These are phyloP conservation scores for Pontoporia blainvillei DNA, from an alignment of 2,113 vertebrate genomes.

Conservation along the genomic window DNA sequence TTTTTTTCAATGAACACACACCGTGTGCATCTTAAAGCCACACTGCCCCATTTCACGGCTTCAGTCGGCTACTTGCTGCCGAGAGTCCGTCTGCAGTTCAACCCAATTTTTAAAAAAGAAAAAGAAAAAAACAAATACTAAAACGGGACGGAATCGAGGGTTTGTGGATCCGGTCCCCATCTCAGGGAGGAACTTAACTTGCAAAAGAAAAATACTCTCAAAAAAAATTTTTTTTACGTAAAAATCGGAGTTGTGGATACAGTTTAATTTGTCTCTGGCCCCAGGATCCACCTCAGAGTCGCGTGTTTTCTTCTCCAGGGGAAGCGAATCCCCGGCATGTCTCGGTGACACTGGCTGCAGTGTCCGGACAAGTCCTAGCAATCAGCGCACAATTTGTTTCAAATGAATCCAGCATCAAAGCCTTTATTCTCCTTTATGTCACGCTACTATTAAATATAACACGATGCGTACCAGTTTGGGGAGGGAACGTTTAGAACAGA, in stretches of 20 bases:
- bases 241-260: neutral
- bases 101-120: neutral
- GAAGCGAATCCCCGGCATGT: neutral
- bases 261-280: neutral
- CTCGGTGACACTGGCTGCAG: constrained; percentile 16
- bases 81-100: constrained; percentile 7
- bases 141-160: neutral
- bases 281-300: neutral
- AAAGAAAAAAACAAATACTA: neutral
- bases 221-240: neutral
- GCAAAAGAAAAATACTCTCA: constrained; percentile 21
- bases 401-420: constrained; percentile 50
- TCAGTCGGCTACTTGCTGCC: neutral
- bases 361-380: neutral
- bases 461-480: neutral
- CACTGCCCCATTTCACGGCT: constrained; percentile 46
- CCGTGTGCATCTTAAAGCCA: constrained; percentile 69
- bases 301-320: constrained; percentile 16
- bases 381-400: constrained; percentile 53
- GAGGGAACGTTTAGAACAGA: neutral
- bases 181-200: neutral
- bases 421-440: constrained; percentile 42
- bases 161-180: neutral
- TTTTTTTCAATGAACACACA: constrained; percentile 79
- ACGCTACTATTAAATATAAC: constrained; percentile 51